Base-by-base conservation (phyloP, 2,888 invertebrate species). In the Abrostola tripartita region DNA sequence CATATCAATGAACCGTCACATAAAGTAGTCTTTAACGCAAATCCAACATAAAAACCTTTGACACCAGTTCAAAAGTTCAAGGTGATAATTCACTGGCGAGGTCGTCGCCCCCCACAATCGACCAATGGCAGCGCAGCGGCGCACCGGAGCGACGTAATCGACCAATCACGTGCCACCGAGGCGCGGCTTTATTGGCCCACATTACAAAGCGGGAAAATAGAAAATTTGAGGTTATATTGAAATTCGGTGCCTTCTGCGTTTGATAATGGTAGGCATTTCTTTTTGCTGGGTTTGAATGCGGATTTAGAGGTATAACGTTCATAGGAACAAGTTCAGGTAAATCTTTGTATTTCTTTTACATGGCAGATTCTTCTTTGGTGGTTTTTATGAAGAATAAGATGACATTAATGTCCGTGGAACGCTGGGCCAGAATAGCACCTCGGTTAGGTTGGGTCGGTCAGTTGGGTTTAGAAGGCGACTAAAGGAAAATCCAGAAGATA, bases 21-120 rank as follows among this genome's bases (percentile, higher is more conserved):
- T 9, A 11, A 38, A 53, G 37, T n/a, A 53, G 37, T n/a, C 56
- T 40, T 51, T 35, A 63, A 60, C 61, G 62, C 53, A 11, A 69
- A 62, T 65, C 58, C 60, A 61, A 72, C 53, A 51, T 65, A 60
- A 65, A 71, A 63, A 42, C 76, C 69, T 81, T 66, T 69, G 68
- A 69, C 63, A 64, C 52, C 71, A 72, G 74, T 70, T 68, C 75
- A 73, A 76, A 80, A 81, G 84, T 85, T 89, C 88, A 88, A 87
- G 87, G 86, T 80, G 62, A 82, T 55, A 67, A 72, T 76, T 74
- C 53, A 56, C 61, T 47, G 49, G 55, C 74, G 80, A 85, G 87
- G 83, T 86, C 72, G 72, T 76, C 80, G 83, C 76, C 81, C 88
- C 68, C 40, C 37, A 11, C 52, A 50, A 66, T 70, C 74, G 57